A percentile compares a stretch with the other conserved stretches of the same genome.
These are phyloP conservation scores for Charaxes varanes DNA, from an alignment of 1,140 invertebrate genomes.

Conservation along the genomic window DNA sequence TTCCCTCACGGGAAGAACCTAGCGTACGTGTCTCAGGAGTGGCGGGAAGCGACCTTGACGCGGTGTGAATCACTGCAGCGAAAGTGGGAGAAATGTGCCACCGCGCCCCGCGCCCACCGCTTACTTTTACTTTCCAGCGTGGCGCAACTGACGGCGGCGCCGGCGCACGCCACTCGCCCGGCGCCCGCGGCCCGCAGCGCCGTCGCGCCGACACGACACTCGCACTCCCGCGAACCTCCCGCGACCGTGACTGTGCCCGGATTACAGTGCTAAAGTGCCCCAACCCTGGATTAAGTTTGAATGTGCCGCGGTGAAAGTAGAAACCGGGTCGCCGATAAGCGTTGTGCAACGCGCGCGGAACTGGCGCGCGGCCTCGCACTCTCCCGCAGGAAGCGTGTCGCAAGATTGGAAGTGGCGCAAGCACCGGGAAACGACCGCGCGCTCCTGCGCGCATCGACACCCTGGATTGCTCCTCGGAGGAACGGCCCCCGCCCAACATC, in stretches of 20 bases:
- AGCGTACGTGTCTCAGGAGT: conserved; percentile 30
- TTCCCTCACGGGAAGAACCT: conserved; percentile 11
- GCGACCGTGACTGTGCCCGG: conserved; percentile 49
- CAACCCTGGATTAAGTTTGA: conserved; percentile 55
- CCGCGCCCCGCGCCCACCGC: conserved; percentile 53
- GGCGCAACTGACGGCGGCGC: conserved; percentile 62
- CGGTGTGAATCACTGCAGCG: conserved; percentile 63
- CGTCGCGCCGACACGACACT: conserved; percentile 48
- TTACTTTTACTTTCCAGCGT: conserved; percentile 73
- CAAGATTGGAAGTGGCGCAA: conserved; percentile 66
- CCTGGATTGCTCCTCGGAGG: conserved; percentile 43
- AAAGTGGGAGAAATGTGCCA: conserved; percentile 72
- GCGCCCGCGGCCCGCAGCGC: conserved; percentile 68
- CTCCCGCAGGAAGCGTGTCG: conserved; percentile 67
- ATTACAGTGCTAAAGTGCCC: conserved; percentile 64
- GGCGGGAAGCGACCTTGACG: conserved; percentile 60
- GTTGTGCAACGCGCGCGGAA: conserved; percentile 60
- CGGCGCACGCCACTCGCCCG: conserved; percentile 61
- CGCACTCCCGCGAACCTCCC: conserved; percentile 34
- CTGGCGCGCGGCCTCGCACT: conserved; percentile 57
- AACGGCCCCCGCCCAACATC: conserved; percentile 30
- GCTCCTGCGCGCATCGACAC: conserved; percentile 42
- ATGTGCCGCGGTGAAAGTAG: conserved; percentile 51
- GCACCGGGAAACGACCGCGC: conserved; percentile 50
- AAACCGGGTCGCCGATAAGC: conserved; percentile 59